Conservation (phyloP, 2,113 vertebrate genomes). For the Electrona antarctica region DNA sequence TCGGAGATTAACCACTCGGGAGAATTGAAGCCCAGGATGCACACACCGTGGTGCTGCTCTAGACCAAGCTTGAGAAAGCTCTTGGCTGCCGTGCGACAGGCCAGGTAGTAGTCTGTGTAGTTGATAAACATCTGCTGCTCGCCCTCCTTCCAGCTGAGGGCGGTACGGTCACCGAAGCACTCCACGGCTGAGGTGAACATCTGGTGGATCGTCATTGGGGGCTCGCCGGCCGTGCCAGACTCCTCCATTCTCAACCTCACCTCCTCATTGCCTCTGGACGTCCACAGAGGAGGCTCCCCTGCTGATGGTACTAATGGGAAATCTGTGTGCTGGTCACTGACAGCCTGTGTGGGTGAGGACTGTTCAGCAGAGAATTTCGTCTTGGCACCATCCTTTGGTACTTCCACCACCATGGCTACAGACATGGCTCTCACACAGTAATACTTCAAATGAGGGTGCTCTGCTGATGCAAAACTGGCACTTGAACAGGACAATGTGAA, state of each 20-base stretch:
- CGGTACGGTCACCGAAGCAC: not conserved
- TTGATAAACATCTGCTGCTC: not conserved
- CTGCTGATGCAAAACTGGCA: too few species aligned
- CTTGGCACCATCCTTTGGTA: too few species aligned
- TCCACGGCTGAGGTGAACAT: slow-evolving; percentile 63
- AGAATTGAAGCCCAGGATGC: not conserved
- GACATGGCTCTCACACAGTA: too few species aligned
- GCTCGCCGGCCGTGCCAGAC: slow-evolving; percentile 61
- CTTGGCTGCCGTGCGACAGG: not conserved
- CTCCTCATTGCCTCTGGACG: slow-evolving; percentile 65
- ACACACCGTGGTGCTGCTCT: not conserved
- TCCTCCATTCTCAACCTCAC: slow-evolving; percentile 77
- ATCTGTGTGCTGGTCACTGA: too few species aligned
- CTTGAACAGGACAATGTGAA: too few species aligned
- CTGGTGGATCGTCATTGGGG: slow-evolving; percentile 76
- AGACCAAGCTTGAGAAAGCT: not conserved
- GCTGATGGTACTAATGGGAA: slow-evolving; percentile 8
- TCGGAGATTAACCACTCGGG: not conserved
- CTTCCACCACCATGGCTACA: too few species aligned
- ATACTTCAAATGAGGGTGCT: too few species aligned
- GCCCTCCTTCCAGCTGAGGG: not conserved
- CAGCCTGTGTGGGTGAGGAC: too few species aligned
- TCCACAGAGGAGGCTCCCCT: slow-evolving; percentile 67
- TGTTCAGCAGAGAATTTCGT: too few species aligned
- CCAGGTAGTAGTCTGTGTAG: not conserved